Percentiles rank a stretch among this genome's conserved stretches.
phyloP scores from a whole-genome alignment of 1,140 invertebrate species.

The Aphelinus certus region DNA sequence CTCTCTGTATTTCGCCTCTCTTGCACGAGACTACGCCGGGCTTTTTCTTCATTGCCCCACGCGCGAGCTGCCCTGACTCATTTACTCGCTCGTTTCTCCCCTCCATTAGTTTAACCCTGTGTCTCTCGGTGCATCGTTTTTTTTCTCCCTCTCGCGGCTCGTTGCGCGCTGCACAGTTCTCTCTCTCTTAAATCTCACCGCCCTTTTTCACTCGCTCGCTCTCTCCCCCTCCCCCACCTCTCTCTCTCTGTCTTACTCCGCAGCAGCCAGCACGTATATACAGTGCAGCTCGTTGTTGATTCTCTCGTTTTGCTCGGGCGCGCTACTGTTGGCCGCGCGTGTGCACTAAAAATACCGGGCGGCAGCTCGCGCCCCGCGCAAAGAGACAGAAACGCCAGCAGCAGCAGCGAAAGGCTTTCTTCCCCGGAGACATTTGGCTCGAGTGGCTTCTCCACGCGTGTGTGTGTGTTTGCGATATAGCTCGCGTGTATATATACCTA shows the following conservation, averaged over 20 bases:
- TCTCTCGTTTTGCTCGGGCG: too few relatives aligned
- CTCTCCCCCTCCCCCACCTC: background rate
- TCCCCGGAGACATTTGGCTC: background rate
- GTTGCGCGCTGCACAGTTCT: background rate
- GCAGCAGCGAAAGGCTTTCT: background rate
- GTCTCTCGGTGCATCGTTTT: too few relatives aligned
- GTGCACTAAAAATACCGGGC: constrained; percentile 1
- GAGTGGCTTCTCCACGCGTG: background rate
- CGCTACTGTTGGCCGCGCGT: too few relatives aligned
- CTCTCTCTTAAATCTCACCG: background rate
- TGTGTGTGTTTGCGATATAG: too few relatives aligned
- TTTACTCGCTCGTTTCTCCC: background rate
- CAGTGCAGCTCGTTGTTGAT: too few relatives aligned
- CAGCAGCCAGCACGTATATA: background rate
- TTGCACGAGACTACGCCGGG: background rate
- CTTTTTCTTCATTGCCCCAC: background rate
- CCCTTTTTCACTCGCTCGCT: background rate
- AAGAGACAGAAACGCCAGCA: too few relatives aligned
- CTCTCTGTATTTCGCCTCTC: too few relatives aligned
- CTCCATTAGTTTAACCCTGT: too few relatives aligned
- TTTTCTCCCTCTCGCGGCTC: too few relatives aligned
- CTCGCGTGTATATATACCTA: too few relatives aligned
- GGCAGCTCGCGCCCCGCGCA: too few relatives aligned
- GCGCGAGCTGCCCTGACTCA: background rate
- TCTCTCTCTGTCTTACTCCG: too few relatives aligned